Percentiles rank a stretch among this genome's conserved stretches.
These are phyloP conservation scores for Ciona savignyi DNA, from an alignment of 23 tunicate genomes.

Conservation along the genomic window DNA sequence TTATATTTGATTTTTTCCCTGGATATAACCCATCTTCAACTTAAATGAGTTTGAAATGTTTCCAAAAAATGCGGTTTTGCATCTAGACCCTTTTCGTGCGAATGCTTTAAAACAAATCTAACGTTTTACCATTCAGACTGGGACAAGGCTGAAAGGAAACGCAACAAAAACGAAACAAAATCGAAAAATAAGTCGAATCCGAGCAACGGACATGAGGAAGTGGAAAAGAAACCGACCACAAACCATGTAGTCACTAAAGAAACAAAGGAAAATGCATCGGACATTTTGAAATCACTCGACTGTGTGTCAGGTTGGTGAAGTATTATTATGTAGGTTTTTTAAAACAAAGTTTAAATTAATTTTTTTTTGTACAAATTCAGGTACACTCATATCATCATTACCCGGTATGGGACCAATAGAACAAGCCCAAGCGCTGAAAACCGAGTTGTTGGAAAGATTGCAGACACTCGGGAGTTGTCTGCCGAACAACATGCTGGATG, in stretches of 20 bases:
- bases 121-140: background rate
- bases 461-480: constrained; percentile 32
- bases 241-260: background rate
- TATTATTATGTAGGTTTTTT: too few species aligned
- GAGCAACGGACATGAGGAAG: background rate
- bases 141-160: background rate
- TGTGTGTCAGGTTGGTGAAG: background rate
- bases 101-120: too few species aligned
- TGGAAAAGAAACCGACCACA: background rate
- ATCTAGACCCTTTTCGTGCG: too few species aligned
- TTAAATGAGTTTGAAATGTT: too few species aligned
- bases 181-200: background rate
- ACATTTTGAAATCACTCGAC: background rate
- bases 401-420: constrained; percentile 62
- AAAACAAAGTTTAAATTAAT: too few species aligned
- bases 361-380: constrained; percentile 10
- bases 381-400: constrained; percentile 24
- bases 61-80: too few species aligned
- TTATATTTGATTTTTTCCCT: too few species aligned
- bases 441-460: constrained; percentile 50
- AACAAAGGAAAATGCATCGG: background rate
- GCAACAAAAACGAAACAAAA: background rate
- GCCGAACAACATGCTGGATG: constrained; percentile 81
- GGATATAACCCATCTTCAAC: too few species aligned
- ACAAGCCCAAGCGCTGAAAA: constrained; percentile 69